Evolutionary conservation across 2,797 vertebrate genomes (phyloP).

Genomic region (Heliangelus exortis): DNA sequence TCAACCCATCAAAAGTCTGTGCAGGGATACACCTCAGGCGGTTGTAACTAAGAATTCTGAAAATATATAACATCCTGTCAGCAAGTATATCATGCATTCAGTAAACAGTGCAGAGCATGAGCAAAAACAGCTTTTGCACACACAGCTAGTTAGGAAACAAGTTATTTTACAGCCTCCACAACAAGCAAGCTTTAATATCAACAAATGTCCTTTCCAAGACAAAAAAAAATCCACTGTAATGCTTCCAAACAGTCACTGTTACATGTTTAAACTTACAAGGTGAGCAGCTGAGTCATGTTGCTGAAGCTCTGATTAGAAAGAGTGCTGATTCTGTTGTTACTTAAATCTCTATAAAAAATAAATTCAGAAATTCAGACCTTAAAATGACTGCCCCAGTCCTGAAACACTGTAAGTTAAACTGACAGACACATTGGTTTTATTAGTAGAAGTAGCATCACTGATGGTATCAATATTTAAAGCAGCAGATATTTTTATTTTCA

Average conservation of each 20-base stretch:
- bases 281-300: conserved; percentile 99
- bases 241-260: conserved; percentile 6
- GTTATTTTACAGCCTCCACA: conserved; percentile 41
- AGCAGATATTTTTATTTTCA: neutral
- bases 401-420: conserved; percentile 40
- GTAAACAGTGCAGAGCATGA: neutral
- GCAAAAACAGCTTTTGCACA: neutral
- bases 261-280: conserved; percentile 90
- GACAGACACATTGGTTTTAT: conserved; percentile 15
- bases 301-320: conserved; percentile 99
- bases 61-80: conserved; percentile 45
- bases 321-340: conserved; percentile 99
- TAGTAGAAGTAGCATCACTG: neutral
- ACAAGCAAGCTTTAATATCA: conserved; percentile 15
- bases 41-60: conserved; percentile 98
- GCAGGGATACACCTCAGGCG: conserved; percentile 93
- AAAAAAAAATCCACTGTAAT: neutral
- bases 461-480: neutral
- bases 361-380: conserved; percentile 61
- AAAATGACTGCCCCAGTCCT: neutral
- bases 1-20: conserved; percentile 92
- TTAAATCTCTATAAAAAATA: conserved; percentile 96
- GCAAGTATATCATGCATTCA: neutral
- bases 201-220: neutral
- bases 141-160: conserved; percentile 5